Base-by-base conservation (phyloP, 35 echinoderm and acorn worm species). In the Ophioderma brevispina region DNA sequence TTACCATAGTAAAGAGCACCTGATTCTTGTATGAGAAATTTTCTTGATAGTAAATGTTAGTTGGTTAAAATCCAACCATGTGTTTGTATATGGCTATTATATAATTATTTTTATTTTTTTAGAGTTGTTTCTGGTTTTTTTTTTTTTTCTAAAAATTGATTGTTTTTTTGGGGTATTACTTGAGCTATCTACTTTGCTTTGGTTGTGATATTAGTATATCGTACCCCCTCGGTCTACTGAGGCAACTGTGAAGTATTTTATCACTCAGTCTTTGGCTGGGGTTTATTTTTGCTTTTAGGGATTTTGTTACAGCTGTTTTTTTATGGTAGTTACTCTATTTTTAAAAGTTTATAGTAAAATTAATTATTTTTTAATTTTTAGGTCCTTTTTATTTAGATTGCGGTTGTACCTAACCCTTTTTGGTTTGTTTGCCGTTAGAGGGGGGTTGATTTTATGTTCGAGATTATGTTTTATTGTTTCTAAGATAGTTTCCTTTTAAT, bases 41-140 rank as follows among this genome's bases (percentile, higher is more conserved):
- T 95, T 80, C 77, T 88, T 80, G 93, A 95, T 95, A 95, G 77
- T 86, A 95, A 64, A 87, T 80, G n/a, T n/a, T 50, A 70, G 76
- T 81, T 82, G 88, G 91, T 95, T 84, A 90, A 91, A 34, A 64
- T 90, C 93, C 78, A 43, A 86, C 76, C 84, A 87, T 35, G 38
- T 75, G 78, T 76, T 87, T n/a, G n/a, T n/a, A n/a, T 95, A 63
- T 37, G 63, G 31, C 19, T 75, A 11, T 77, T 87, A 21, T 49
- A 91, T 34, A 30, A 87, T 81, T 13, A 49, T 31, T 90, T 15
- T 17, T 31, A 91, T 38, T 11, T 91, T 0, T 36, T 81, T 13
- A 82, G 93, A 39, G 87, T 82, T 25, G 11, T 76, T 13, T 40
- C 86, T 86, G 88, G n/a, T n/a, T n/a, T n/a, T n/a, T n/a, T 91